These are phyloP conservation scores for Leptopilina clavipes DNA, from an alignment of 1,140 invertebrate species.

Conservation along the genomic window DNA sequence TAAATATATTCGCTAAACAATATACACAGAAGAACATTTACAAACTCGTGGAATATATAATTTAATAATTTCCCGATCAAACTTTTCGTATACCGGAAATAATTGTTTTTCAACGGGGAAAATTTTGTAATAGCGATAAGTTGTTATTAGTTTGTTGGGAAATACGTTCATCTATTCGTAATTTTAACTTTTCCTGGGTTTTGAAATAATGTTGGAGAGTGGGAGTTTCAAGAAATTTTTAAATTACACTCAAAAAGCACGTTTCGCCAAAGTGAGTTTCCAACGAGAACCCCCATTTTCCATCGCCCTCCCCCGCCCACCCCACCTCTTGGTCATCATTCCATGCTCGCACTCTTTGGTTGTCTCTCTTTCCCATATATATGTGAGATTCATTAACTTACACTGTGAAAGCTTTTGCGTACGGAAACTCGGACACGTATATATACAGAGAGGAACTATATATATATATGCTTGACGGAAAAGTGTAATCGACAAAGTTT, in stretches of 20 bases:
- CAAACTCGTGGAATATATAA: not conserved
- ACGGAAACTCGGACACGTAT: conserved; percentile 42
- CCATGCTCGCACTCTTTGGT: conserved; percentile 17
- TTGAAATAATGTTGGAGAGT: not conserved
- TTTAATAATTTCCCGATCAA: not conserved
- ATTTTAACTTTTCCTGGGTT: not conserved
- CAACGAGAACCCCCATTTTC: conserved; percentile 40
- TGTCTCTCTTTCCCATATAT: conserved; percentile 39
- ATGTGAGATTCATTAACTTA: conserved; percentile 66
- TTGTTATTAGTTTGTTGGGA: conserved; percentile 13
- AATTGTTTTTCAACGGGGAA: conserved; percentile 5
- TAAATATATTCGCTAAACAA: no score
- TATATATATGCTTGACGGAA: conserved; percentile 38
- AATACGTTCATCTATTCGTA: not conserved
- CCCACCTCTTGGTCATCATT: conserved; percentile 1
- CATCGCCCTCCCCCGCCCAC: conserved; percentile 23
- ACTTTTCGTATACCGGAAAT: not conserved
- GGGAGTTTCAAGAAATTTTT: conserved; percentile 27
- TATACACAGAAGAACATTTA: not conserved
- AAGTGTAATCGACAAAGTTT: conserved; percentile 71
- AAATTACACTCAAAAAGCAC: conserved; percentile 22
- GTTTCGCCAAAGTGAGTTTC: conserved; percentile 35
- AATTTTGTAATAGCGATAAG: not conserved
- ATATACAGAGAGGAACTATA: no score
- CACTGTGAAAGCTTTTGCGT: conserved; percentile 45